Evolutionary conservation across 2,113 vertebrate species (phyloP), one percentile per base, ranked within the genome.

Genomic region (Anhinga anhinga): DNA sequence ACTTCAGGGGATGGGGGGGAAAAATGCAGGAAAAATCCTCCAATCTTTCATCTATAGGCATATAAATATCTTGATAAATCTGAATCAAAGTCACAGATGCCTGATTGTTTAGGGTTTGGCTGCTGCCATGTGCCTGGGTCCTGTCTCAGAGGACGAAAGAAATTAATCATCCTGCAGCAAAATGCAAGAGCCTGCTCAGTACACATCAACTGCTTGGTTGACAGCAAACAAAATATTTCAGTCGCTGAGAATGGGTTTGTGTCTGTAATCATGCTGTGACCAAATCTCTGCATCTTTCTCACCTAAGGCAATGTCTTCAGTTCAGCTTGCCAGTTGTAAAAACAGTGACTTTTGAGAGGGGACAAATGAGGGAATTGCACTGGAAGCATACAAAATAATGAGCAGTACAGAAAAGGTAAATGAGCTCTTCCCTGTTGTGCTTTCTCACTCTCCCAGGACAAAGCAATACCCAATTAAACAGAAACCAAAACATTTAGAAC

Each of bases 191-290:
- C 40, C 50, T 82, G 32, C 45, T 82, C 77, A 53, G 45, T 72
- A 21, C 38, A 16, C 34, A 40, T 61, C 79, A 63, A 9, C 56
- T n/a, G 6, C 32, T 69, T 65, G 22, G 87, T 32, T 90, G 89
- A 73, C 82, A 94, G 62, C 38, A 96, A 85, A 95, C 66, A 73
- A 85, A 91, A 27, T 56, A 85, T 55, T 90, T 91, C 78, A 66
- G 70, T 50, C 0, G 3, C 53, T 86, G 78, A 55, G 70, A 96
- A 80, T 32, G 71, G 29, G 38, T 62, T 87, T 89, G 45, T 87
- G 81, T 85, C 71, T 91, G 79, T 78, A 86, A 49, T 86, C 80
- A 61, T n/a, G 50, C 92, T 92, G 94, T 56, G 88, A 95, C 84
- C 70, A 89, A 58, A 91, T 65, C 73, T 42, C 91, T 79, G 78